Base-by-base conservation (phyloP, 2,888 invertebrate species). In the Diplazon laetatorius region DNA sequence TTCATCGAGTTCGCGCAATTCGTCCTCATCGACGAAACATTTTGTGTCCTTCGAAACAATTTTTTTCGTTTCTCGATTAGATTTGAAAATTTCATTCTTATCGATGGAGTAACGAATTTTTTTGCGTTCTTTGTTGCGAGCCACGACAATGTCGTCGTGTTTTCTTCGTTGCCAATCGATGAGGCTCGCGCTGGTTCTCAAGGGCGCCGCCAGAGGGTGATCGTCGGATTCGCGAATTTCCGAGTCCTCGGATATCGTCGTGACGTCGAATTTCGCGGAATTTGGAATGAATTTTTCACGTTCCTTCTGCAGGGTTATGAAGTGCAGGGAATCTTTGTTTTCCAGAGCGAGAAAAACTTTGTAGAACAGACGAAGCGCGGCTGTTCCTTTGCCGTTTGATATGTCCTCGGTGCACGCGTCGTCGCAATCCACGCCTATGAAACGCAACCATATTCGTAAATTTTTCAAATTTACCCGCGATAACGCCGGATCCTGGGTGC, bases 301-400 rank as follows among this genome's bases (percentile, higher is more conserved):
- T 62, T 87, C 85, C 42, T 84, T 92, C 83, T 93, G 92, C 70
- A 91, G 87, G 80, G 92, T 92, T 25, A 93, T 92, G 82, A 93
- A 94, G 84, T 93, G 91, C 12, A 93, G 91, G 55, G 92, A 91
- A 83, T 93, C 93, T 86, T 92, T 93, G 85, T 92, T 93, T 82
- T 94, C 93, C 60, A 95, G 89, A 78, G 92, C 92, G 8, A 94
- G 89, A 85, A 93, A 94, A 3, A 95, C 87, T 87, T 93, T 93
- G 87, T 94, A 94, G 86, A 94, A 93, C 1, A 95, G 84, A 35
- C 93, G 92, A 3, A 94, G 88, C 5, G 93, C 89, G 0, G 92
- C 88, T 8, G 92, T 91, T 2, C 93, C 92, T 74, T 85, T 85
- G 20, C 85, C 86, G 46, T 84, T 90, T 77, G 92, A 92, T 14